A percentile compares a stretch with the other conserved stretches of the same genome.
These are phyloP conservation scores for Danio aesculapii DNA, from an alignment of 2,797 vertebrate species.

Conservation along the genomic window DNA sequence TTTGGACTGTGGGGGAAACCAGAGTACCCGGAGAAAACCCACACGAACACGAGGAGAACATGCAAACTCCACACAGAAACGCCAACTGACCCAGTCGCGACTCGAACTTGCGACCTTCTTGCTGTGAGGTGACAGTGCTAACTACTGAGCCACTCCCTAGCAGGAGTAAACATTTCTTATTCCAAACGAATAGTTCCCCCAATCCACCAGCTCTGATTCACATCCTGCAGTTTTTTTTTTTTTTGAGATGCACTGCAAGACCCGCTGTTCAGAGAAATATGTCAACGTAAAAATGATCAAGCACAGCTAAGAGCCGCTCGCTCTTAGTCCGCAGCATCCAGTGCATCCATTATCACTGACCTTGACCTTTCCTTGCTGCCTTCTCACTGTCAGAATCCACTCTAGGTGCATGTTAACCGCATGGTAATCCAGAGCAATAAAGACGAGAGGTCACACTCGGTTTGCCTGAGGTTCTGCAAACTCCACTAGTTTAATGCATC, in stretches of 20 bases:
- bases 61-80: no score
- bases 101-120: no score
- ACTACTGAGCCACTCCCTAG: no score
- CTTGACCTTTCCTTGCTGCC: slow-evolving; percentile 25
- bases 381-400: slow-evolving; percentile 6
- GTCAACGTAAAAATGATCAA: slow-evolving; percentile 18
- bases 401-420: slow-evolving; percentile 4
- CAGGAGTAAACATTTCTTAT: not conserved
- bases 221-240: not conserved
- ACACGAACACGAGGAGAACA: no score
- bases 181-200: not conserved
- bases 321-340: not conserved
- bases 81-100: no score
- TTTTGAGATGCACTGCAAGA: not conserved
- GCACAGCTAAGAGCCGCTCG: not conserved
- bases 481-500: slow-evolving; percentile 3
- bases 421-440: slow-evolving; percentile 21
- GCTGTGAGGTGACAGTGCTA: no score
- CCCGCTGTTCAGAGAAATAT: slow-evolving; percentile 24
- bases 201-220: not conserved
- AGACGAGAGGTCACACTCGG: not conserved
- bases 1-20: no score
- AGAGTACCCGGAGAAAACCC: no score
- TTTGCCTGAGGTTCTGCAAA: slow-evolving; percentile 4
- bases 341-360: slow-evolving; percentile 9